Base-by-base conservation (phyloP, 1,140 invertebrate genomes). In the Phymastichus coffea region DNA sequence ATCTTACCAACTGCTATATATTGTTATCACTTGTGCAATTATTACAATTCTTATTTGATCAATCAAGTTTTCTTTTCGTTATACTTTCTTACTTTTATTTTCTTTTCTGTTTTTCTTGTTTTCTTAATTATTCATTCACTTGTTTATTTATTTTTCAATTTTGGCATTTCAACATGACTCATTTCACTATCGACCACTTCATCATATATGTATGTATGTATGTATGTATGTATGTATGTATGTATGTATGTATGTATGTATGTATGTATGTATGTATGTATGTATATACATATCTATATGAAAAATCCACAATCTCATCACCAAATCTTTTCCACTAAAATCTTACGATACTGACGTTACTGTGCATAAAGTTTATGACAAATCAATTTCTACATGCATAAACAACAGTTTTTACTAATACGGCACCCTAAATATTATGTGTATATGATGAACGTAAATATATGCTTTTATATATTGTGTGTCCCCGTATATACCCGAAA, bases 371-470 rank as follows among this genome's bases (percentile, higher is more conserved):
- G 28, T 52, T 25, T 52, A 52, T 12, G 51, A 41, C 51, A 53
- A 15, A 19, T 44, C 23, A 25, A 37, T 37, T 33, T 51, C 38
- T 51, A 51, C 48, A 51, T 51, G 48, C 48, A 51, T n/a, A n/a
- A 53, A 41, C 38, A 38, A 53, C 22, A 28, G 40, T 26, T 41
- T 53, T 41, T 20, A 43, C 25, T 53, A 3, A 53, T 19, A 37
- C 30, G n/a, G 35, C 35, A 33, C 35, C 35, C 49, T 25, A n/a
- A 51, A 52, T 23, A 52, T 53, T 53, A 53, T 41, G 25, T 53
- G 51, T 53, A 28, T 41, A 40, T 8, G 15, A 53, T 41, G 28
- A 41, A 53, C 23, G 23, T 41, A 22, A 28, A 53, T 53, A 41
- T 41, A 26, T 28, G 4, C 10, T 2, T 48, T 33, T 48, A 48